These are phyloP conservation scores for Battus philenor DNA, from an alignment of 1,140 invertebrate species.

Conservation along the genomic window DNA sequence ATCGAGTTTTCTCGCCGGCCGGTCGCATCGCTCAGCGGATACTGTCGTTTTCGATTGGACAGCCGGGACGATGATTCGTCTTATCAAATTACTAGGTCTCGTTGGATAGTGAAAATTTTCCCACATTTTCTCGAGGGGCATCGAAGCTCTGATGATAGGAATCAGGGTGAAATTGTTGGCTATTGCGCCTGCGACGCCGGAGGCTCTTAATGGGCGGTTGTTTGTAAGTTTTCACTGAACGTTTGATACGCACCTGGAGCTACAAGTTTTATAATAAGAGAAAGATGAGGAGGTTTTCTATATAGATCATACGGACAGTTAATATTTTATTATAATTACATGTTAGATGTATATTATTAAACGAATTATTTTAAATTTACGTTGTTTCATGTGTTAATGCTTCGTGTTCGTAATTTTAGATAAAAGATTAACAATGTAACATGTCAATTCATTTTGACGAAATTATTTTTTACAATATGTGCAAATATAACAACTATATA, in stretches of 20 bases:
- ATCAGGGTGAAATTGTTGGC: conserved; percentile 67
- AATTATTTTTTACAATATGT: too few relatives aligned
- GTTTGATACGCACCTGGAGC: conserved; percentile 50
- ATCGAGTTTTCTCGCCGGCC: conserved; percentile 60
- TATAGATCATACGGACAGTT: conserved; percentile 8
- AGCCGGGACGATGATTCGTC: conserved; percentile 62
- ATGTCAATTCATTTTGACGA: too few relatives aligned
- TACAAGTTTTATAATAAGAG: conserved; percentile 20
- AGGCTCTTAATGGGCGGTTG: conserved; percentile 60
- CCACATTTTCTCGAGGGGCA: conserved; percentile 61
- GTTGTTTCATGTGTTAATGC: too few relatives aligned
- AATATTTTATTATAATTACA: too few relatives aligned
- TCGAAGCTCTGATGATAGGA: conserved; percentile 57
- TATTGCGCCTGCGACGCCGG: conserved; percentile 35
- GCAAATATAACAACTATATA: too few relatives aligned
- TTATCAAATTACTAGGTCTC: conserved; percentile 63
- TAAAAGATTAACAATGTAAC: too few relatives aligned
- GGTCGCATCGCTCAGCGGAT: conserved; percentile 56
- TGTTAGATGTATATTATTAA: too few relatives aligned
- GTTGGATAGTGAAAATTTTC: conserved; percentile 65
- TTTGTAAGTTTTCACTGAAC: conserved; percentile 69
- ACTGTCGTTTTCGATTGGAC: conserved; percentile 67
- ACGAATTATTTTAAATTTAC: too few relatives aligned
- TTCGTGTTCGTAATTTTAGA: too few relatives aligned
- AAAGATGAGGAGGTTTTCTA: conserved; percentile 16